Evolutionary conservation across 1,140 invertebrate species (phyloP).

Genomic region (Bradysia coprophila): DNA sequence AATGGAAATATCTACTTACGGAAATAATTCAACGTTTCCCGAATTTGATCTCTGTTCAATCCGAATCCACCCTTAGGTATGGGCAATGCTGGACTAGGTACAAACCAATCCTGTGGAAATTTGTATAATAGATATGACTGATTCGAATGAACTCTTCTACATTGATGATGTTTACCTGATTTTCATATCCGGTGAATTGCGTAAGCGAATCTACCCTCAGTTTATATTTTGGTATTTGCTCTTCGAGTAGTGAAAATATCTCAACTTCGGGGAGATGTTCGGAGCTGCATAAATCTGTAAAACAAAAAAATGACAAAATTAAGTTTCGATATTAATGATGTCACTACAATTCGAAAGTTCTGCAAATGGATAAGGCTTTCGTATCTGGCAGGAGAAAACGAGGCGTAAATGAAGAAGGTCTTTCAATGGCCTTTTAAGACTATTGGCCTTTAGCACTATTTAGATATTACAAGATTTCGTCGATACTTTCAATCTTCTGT

Average conservation of each 20-base stretch:
- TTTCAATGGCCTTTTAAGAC: no score
- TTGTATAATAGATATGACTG: constrained; percentile 6
- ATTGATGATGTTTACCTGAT: no score
- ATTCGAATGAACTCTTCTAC: no score
- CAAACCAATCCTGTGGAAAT: constrained; percentile 62
- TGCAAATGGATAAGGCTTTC: not conserved
- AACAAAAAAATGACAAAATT: constrained; percentile 12
- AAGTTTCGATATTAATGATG: not conserved
- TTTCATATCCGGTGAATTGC: constrained; percentile 87
- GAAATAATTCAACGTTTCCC: constrained; percentile 93
- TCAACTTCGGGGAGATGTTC: constrained; percentile 81
- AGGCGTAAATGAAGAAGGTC: not conserved
- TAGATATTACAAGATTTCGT: no score
- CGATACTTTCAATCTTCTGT: no score
- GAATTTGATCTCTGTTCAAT: constrained; percentile 82
- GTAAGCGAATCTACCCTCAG: constrained; percentile 85
- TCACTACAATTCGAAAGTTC: not conserved
- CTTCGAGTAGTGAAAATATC: constrained; percentile 83
- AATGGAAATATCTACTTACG: constrained; percentile 59
- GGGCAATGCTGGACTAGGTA: constrained; percentile 64
- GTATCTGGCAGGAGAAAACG: not conserved
- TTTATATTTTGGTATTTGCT: constrained; percentile 87
- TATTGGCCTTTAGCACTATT: no score
- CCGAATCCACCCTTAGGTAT: constrained; percentile 57
- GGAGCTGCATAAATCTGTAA: constrained; percentile 69